Conservation (phyloP, 2,113 vertebrate genomes). For the Xiphias gladius region DNA sequence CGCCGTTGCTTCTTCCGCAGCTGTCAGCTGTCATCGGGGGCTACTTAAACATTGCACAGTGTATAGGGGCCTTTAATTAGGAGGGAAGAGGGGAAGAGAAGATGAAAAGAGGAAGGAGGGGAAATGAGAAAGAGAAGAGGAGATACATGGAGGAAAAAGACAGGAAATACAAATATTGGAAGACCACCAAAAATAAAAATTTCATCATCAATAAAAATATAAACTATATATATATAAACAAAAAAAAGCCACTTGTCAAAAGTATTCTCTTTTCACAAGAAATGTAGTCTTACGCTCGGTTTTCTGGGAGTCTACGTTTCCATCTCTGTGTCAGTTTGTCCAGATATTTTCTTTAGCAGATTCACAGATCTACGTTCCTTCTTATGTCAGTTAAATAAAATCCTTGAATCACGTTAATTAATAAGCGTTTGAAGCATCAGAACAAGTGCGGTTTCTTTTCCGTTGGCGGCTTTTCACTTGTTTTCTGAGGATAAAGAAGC, state of each 20-base stretch:
- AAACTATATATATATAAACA: too few relatives aligned
- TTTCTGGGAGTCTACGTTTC: neutral
- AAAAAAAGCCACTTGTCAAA: neutral
- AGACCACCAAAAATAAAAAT: neutral
- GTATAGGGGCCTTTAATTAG: too few relatives aligned
- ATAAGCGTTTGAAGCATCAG: conserved; percentile 50
- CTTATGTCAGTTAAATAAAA: conserved; percentile 56
- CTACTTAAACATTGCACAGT: too few relatives aligned
- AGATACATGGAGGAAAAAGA: too few relatives aligned
- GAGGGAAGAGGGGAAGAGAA: too few relatives aligned
- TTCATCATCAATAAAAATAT: too few relatives aligned
- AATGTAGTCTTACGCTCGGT: too few relatives aligned
- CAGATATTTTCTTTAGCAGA: neutral
- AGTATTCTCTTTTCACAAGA: neutral
- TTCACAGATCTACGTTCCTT: conserved; percentile 29
- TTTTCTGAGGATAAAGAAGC: conserved; percentile 56
- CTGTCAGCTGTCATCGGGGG: too few relatives aligned
- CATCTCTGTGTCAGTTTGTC: neutral
- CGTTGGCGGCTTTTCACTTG: conserved; percentile 1
- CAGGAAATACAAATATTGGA: neutral
- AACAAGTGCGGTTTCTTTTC: conserved; percentile 34
- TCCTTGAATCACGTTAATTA: conserved; percentile 65
- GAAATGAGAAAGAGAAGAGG: too few relatives aligned
- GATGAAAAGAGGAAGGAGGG: too few relatives aligned
- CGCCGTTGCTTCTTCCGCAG: too few relatives aligned